Evolutionary conservation across 2,113 vertebrate genomes (phyloP).

Genomic region (Cyanoderma ruficeps): DNA sequence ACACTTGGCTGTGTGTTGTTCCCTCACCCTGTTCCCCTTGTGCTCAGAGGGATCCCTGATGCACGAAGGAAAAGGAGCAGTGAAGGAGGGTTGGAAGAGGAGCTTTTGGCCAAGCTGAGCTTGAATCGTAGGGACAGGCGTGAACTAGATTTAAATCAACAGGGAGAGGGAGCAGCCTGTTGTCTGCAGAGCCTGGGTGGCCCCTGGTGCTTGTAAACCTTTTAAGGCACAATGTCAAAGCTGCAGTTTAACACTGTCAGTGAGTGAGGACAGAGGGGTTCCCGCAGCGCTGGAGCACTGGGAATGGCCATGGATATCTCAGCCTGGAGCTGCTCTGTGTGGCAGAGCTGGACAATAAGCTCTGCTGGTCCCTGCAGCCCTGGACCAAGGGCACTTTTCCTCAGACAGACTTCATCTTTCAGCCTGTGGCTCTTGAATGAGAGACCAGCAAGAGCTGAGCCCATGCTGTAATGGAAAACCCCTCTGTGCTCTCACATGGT

Average conservation of each 20-base stretch:
- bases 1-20: rapidly evolving
- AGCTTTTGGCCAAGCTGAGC: background rate
- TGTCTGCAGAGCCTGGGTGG: conserved; percentile 41
- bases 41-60: background rate
- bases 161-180: background rate
- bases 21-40: background rate
- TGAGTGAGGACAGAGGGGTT: background rate
- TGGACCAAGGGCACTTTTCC: background rate
- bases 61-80: background rate
- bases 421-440: background rate
- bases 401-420: background rate
- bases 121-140: conserved; percentile 6
- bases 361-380: background rate
- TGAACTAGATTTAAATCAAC: conserved; percentile 33
- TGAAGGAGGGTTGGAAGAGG: background rate
- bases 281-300: background rate
- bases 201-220: conserved; percentile 59
- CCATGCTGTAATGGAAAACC: background rate
- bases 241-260: background rate
- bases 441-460: background rate
- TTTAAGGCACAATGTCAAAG: conserved; percentile 25
- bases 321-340: background rate
- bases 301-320: background rate
- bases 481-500: rapidly evolving
- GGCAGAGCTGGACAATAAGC: background rate